phyloP scores from a whole-genome alignment of 2,797 vertebrate genomes.

The Sandelia bainsii region DNA sequence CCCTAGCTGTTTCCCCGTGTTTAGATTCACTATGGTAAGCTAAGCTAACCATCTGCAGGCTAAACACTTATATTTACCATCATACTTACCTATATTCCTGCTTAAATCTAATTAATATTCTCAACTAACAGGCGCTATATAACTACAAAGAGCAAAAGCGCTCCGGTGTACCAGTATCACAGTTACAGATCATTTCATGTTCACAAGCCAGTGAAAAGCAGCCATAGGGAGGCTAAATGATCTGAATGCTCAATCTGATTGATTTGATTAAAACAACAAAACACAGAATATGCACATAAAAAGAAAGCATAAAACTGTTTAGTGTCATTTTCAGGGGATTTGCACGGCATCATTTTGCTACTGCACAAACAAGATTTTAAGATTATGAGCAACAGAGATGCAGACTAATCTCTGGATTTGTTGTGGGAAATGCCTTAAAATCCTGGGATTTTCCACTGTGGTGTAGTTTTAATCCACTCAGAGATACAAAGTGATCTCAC shows the following conservation, averaged over 20 bases:
- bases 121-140: no score
- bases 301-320: conserved; percentile 11
- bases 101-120: not conserved
- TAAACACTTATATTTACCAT: not conserved
- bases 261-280: conserved; percentile 19
- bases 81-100: not conserved
- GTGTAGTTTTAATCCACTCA: conserved; percentile 64
- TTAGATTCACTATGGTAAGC: not conserved
- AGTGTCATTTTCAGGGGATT: conserved; percentile 50
- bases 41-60: not conserved
- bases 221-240: not conserved
- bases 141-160: not conserved
- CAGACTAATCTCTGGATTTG: conserved; percentile 80
- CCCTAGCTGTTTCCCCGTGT: not conserved
- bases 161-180: not conserved
- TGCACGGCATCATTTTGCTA: conserved; percentile 33
- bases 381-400: conserved; percentile 75
- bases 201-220: not conserved
- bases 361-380: conserved; percentile 79
- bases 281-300: not conserved
- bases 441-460: conserved; percentile 70
- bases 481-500: conserved; percentile 35
- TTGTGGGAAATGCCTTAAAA: conserved; percentile 74
- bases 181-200: not conserved
- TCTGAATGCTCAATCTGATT: not conserved